A percentile compares a stretch with the other conserved stretches of the same genome.
Evolutionary conservation across 2,888 invertebrate species (phyloP).

Genomic region (Trachelus iudaicus): DNA sequence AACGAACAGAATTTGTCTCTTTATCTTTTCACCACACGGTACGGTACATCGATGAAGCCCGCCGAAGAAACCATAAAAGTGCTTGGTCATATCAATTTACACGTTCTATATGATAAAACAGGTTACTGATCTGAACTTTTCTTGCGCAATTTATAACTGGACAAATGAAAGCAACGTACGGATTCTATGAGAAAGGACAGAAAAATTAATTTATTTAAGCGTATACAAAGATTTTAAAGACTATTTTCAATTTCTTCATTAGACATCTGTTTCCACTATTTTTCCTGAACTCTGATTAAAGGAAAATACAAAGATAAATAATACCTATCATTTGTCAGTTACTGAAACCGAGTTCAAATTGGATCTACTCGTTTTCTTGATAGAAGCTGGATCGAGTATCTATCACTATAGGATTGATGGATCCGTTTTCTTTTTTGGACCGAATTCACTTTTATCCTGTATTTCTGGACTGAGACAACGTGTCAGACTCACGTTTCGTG

Average conservation of each 20-base stretch:
- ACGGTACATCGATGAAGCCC: background rate
- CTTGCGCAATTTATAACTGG: background rate
- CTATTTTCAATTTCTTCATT: background rate
- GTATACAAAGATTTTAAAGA: background rate
- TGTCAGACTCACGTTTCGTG: background rate
- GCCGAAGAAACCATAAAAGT: background rate
- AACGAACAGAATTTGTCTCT: background rate
- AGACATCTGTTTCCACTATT: background rate
- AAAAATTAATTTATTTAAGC: background rate
- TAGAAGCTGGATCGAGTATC: background rate
- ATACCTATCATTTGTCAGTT: background rate
- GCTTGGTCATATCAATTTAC: background rate
- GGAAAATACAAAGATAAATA: background rate
- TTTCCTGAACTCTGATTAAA: background rate
- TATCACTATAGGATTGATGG: background rate
- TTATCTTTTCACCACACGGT: background rate
- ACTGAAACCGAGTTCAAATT: background rate
- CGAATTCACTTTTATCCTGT: background rate
- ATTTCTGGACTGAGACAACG: background rate
- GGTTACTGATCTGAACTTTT: background rate
- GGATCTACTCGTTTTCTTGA: background rate
- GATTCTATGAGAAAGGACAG: background rate
- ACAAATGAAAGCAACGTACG: background rate
- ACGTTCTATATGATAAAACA: background rate
- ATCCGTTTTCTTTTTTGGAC: background rate